Evolutionary conservation across 2,113 vertebrate genomes (phyloP).

Genomic region (Thomomys bottae): DNA sequence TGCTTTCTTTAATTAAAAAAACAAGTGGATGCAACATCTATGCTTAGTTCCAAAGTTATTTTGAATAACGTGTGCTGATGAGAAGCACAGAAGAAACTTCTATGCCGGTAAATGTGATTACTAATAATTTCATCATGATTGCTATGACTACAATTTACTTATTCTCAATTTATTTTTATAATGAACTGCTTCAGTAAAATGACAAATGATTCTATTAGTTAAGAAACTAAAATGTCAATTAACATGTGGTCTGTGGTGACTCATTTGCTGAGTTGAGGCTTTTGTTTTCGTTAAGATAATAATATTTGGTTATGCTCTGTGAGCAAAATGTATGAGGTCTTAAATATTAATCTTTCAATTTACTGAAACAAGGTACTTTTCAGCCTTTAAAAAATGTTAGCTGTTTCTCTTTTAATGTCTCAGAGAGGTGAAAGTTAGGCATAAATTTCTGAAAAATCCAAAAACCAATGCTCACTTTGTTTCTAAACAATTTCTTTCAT

Average conservation of each 20-base stretch:
- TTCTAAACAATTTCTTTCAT: slow-evolving; percentile 34
- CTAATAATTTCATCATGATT: slow-evolving; percentile 76
- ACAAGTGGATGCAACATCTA: slow-evolving; percentile 14
- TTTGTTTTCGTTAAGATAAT: slow-evolving; percentile 77
- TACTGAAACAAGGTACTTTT: slow-evolving; percentile 74
- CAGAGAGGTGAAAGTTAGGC: slow-evolving; percentile 58
- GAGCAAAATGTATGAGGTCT: slow-evolving; percentile 75
- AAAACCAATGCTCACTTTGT: slow-evolving; percentile 71
- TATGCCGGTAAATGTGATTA: slow-evolving; percentile 68
- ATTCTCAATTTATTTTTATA: slow-evolving; percentile 81
- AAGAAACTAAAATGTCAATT: slow-evolving; percentile 76
- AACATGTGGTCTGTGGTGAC: slow-evolving; percentile 68
- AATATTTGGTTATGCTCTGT: slow-evolving; percentile 65
- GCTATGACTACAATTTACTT: slow-evolving; percentile 75
- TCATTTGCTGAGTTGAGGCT: slow-evolving; percentile 74
- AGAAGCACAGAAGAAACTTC: slow-evolving; percentile 65
- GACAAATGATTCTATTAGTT: slow-evolving; percentile 77
- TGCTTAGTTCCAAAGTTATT: slow-evolving; percentile 66
- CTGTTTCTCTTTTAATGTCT: slow-evolving; percentile 58
- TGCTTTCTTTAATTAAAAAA: slow-evolving; percentile 61
- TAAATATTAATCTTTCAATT: slow-evolving; percentile 72
- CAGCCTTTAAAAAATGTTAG: slow-evolving; percentile 54
- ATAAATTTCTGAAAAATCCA: slow-evolving; percentile 72
- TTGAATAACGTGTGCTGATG: slow-evolving; percentile 64
- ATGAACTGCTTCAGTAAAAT: slow-evolving; percentile 77